Base-by-base conservation (phyloP, 2,113 vertebrate genomes). In the Oryzias melastigma region DNA sequence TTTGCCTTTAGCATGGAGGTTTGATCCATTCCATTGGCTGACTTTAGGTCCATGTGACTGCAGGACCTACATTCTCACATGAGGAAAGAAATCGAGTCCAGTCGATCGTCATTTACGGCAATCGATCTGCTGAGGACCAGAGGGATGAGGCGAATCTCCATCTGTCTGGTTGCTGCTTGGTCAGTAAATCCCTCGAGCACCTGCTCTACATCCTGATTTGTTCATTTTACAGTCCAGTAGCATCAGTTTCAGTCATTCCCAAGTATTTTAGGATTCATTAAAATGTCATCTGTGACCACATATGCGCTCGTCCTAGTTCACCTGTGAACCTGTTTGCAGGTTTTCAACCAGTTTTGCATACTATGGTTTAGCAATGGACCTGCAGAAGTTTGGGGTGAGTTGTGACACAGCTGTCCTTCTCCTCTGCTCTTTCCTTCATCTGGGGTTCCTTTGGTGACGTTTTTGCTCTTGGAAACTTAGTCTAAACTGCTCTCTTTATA, bases 301-400 rank as follows among this genome's bases (percentile, higher is more conserved):
- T 2, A 35, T 35, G 29, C 29, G 10, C 35, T 35, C 8, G 12
- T 35, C 3, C 8, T 35, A 43, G 35, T 27, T 25, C 14, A 48
- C 43, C 13, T 44, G 42, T 50, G 14, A 6, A 59, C 42, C 1
- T 71, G 25, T 68, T 27, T 25, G 15, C 66, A 92, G 91, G 91
- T 92, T 92, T 83, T 92, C 95, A 45, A 95, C 93, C 44, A 95
- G 95, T 42, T 97, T 98, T 84, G 94, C 95, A 0, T 98, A 96
- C 83, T 98, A 98, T 0, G 94, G 95, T 14, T 58, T 98, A 80
- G 94, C 93, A 12, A 95, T 98, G 94, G 95, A 98, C 59, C 85
- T 98, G 52, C 96, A 98, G 75, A 94, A 94, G 81, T 98, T 98
- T 0, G 95, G 95, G 1, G 93, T 88, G 53, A 87, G 85, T 71